phyloP scores from a whole-genome alignment of 2,888 invertebrate genomes.

The Onchidella celtica region DNA sequence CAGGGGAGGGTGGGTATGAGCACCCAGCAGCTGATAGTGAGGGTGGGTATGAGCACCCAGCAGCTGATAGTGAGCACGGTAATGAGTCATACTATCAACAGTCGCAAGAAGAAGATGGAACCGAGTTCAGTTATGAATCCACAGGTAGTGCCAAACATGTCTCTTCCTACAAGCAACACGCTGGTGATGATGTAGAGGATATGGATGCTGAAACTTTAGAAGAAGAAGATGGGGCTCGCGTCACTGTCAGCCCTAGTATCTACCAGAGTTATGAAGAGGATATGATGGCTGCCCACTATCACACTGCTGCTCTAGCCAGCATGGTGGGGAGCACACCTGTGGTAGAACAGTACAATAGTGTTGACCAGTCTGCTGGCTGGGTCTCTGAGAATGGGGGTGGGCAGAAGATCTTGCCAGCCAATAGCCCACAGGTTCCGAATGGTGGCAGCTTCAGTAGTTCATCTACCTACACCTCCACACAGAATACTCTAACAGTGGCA shows the following conservation, averaged over 20 bases:
- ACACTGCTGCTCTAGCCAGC: not conserved
- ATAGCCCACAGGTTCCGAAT: not conserved
- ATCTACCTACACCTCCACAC: not conserved
- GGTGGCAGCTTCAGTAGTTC: not conserved
- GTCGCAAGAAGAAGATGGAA: not conserved
- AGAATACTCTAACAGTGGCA: constrained; percentile 16
- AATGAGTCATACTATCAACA: constrained; percentile 16
- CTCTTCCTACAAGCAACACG: constrained; percentile 30
- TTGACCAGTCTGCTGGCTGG: not conserved
- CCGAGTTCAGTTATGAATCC: not conserved
- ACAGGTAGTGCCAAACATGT: not conserved
- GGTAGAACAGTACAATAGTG: not conserved
- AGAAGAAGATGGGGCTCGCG: not conserved
- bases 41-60: not conserved
- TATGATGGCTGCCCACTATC: not conserved
- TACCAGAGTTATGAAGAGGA: constrained; percentile 44
- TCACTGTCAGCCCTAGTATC: not conserved
- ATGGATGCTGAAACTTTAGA: constrained; percentile 21
- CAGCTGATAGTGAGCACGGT: not conserved
- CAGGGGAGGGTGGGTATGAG: not conserved
- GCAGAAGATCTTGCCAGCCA: not conserved
- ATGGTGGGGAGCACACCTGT: not conserved
- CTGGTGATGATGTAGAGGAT: constrained; percentile 13
- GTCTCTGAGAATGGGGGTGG: not conserved
- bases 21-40: not conserved